Evolutionary conservation across 1,140 invertebrate genomes (phyloP).

Genomic region (Rhysida immarginata): DNA sequence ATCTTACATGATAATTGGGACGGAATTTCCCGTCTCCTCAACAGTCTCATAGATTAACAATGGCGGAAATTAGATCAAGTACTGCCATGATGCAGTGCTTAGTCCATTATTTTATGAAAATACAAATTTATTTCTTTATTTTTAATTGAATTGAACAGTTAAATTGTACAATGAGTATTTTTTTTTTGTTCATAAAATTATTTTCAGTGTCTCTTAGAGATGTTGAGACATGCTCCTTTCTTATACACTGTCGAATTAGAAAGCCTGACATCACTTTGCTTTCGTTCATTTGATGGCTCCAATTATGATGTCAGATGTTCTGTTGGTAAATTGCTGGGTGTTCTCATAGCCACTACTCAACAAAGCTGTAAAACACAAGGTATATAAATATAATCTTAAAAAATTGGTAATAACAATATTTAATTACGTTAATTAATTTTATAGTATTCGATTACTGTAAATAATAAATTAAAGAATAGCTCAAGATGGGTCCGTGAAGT

Average conservation of each 20-base stretch:
- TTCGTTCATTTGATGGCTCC: constrained; percentile 80
- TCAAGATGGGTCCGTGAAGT: too few species aligned
- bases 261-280: constrained; percentile 70
- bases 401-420: too few species aligned
- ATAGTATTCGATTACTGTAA: too few species aligned
- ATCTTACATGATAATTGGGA: too few species aligned
- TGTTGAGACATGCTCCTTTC: constrained; percentile 76
- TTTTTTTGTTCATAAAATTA: constrained; percentile 14
- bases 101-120: too few species aligned
- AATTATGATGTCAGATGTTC: constrained; percentile 88
- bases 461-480: constrained; percentile 26
- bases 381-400: too few species aligned
- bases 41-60: too few species aligned
- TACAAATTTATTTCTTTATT: background rate
- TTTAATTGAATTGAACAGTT: background rate
- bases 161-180: background rate
- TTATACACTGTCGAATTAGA: constrained; percentile 80
- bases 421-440: too few species aligned
- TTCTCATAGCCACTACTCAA: constrained; percentile 69
- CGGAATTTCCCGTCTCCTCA: too few species aligned
- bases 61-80: too few species aligned
- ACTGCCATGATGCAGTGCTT: too few species aligned
- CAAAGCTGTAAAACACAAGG: constrained; percentile 20
- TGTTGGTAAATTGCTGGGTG: constrained; percentile 78
- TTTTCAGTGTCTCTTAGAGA: constrained; percentile 62